phyloP scores from a whole-genome alignment of 1,140 invertebrate genomes.

The Apocrypta bakeri region DNA sequence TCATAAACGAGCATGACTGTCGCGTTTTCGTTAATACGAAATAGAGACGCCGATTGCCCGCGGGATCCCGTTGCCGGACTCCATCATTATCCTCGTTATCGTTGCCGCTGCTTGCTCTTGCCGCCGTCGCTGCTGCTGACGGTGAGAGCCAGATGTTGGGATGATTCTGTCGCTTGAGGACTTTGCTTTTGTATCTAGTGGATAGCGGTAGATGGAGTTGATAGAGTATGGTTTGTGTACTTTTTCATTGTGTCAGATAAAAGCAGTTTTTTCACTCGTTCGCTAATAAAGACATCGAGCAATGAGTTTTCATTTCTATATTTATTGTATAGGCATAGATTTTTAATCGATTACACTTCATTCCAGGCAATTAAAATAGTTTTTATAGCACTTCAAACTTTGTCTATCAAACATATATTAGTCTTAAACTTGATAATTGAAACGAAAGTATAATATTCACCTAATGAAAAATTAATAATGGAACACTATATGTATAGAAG shows the following conservation, averaged over 20 bases:
- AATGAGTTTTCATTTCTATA: neutral
- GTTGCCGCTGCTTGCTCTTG: neutral
- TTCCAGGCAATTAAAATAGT: no score
- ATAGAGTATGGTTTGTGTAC: neutral
- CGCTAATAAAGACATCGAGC: constrained; percentile 17
- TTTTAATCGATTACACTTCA: no score
- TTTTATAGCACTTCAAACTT: no score
- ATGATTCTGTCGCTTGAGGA: neutral
- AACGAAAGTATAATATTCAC: no score
- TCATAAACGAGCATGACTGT: constrained; percentile 66
- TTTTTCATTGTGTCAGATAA: neutral
- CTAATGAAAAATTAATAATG: no score
- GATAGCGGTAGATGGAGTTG: neutral
- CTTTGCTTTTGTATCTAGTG: constrained; percentile 47
- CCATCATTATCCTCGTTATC: constrained; percentile 27
- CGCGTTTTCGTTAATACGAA: constrained; percentile 53
- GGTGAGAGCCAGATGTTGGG: neutral
- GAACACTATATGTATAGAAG: no score
- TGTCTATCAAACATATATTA: no score
- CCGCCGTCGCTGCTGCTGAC: neutral
- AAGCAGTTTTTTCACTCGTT: neutral
- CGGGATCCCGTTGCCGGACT: constrained; percentile 39
- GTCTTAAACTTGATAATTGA: no score
- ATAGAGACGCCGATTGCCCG: constrained; percentile 23
- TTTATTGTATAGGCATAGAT: no score